Evolutionary conservation across 2,113 vertebrate species (phyloP).

Genomic region (Psittacus erithacus): DNA sequence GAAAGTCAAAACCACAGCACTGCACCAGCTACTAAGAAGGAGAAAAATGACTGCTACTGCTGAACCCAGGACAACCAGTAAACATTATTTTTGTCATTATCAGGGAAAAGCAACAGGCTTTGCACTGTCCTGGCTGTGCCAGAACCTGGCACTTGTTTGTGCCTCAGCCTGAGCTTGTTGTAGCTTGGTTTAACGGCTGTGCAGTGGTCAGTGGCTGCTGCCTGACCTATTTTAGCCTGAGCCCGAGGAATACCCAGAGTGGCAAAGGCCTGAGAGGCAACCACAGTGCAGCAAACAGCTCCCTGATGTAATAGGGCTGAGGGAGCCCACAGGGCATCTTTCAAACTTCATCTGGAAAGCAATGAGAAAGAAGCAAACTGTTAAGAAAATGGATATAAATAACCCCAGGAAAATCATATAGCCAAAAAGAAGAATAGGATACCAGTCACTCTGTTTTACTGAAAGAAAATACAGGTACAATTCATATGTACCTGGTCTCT

Average conservation of each 20-base stretch:
- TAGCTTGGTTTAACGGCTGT: neutral
- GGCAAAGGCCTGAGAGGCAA: neutral
- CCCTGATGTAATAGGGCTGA: neutral
- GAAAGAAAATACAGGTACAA: neutral
- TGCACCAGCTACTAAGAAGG: too few species aligned
- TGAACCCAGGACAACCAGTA: neutral
- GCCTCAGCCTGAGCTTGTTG: neutral
- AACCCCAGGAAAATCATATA: neutral
- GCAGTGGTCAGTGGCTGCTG: neutral
- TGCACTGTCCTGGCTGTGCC: neutral
- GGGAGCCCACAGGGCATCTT: neutral
- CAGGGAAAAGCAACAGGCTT: neutral
- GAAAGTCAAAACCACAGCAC: too few species aligned
- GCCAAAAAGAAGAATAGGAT: neutral
- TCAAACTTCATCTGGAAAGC: neutral
- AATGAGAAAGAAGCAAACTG: neutral
- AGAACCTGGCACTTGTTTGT: neutral
- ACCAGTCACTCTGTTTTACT: neutral
- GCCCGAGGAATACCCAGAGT: fast-evolving
- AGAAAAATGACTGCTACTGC: too few species aligned
- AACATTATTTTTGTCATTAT: neutral
- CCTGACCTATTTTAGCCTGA: neutral
- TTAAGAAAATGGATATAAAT: neutral
- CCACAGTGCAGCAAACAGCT: neutral
- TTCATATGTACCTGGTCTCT: neutral